Evolutionary conservation across 2,113 vertebrate genomes (phyloP), one percentile per base, ranked within the genome.

Genomic region (Pelobates fuscus): DNA sequence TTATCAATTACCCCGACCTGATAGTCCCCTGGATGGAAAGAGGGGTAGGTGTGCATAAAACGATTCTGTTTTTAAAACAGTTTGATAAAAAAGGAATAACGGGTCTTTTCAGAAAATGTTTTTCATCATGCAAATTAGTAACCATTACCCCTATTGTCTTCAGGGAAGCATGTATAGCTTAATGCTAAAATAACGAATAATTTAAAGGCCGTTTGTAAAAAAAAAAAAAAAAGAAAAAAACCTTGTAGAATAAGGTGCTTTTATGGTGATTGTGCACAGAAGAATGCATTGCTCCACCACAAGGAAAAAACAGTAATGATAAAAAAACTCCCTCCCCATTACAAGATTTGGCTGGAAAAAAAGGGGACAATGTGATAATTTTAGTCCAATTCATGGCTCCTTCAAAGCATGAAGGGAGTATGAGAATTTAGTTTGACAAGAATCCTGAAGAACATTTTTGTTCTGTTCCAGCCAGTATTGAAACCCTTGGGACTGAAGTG

Each of bases 281-380:
- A 79, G 64, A 76, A 79, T 73, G 78, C 75, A 46, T 58, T 78
- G 74, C 73, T 57, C 63, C 67, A 2, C n/a, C 44, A 4, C 44
- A 49, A 49, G 15, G 10, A n/a, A 60, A 27, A 24, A 55, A 60
- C 32, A 70, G n/a, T 59, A 61, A 12, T 49, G 12, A 30, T 58
- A 61, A 61, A 4, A 81, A 52, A 3, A 80, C 27, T 64, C 73
- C 23, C 79, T 78, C 77, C 78, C 80, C 79, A 79, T 78, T 70
- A 75, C 79, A 81, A 83, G 37, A 70, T 74, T 79, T 85, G 84
- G 80, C 83, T 85, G 81, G 70, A 82, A 78, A 86, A 85, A 81
- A 84, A 84, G 82, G 85, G 82, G 82, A 84, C 85, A 87, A 85
- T 83, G 82, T 78, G 81, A 86, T 87, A 83, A 83, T 87, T 87